Conservation (phyloP, 2,797 vertebrate genomes). For the Coilia nasus region DNA sequence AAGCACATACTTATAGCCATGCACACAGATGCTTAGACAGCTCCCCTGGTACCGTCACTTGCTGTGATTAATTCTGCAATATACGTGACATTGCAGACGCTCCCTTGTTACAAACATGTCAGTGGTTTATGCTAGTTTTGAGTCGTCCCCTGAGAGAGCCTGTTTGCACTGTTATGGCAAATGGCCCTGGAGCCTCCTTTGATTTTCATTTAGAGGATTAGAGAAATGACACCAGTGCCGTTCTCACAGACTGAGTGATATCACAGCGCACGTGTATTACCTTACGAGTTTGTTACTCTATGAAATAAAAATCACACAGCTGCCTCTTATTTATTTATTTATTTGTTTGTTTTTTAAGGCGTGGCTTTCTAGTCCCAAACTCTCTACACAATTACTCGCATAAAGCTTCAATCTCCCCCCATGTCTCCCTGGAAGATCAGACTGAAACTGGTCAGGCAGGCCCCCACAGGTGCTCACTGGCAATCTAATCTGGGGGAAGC, state of each 20-base stretch:
- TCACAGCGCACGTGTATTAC: background rate
- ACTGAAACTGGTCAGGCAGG: background rate
- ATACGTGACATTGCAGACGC: constrained; percentile 17
- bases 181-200: background rate
- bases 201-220: constrained; percentile 3
- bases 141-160: constrained; percentile 11
- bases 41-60: constrained; percentile 2
- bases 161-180: constrained; percentile 5
- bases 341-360: background rate
- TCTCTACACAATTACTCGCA: background rate
- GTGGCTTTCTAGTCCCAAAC: background rate
- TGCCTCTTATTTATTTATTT: background rate
- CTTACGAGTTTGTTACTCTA: background rate
- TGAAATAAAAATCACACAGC: background rate
- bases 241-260: constrained; percentile 11
- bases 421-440: background rate
- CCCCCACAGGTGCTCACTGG: background rate
- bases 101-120: constrained; percentile 13
- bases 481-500: background rate
- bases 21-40: constrained; percentile 15
- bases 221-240: background rate
- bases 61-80: constrained; percentile 18
- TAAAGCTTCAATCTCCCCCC: background rate
- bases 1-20: background rate
- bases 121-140: constrained; percentile 16